phyloP scores from a whole-genome alignment of 2,888 invertebrate species.

The Rhamnusium bicolor region DNA sequence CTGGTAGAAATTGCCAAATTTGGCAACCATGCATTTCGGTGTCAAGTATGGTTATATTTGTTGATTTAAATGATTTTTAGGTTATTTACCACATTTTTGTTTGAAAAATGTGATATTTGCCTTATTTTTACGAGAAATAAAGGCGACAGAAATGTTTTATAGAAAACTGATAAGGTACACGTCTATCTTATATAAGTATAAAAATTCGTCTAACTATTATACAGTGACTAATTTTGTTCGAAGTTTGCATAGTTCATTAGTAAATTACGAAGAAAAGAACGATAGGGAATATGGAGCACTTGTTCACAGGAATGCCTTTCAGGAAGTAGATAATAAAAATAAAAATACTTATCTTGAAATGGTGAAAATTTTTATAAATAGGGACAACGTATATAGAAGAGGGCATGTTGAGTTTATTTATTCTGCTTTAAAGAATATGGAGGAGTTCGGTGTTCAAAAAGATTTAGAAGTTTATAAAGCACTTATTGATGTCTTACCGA shows the following conservation, averaged over 20 bases:
- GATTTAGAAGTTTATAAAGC: constrained; percentile 91
- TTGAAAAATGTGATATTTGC: constrained; percentile 13
- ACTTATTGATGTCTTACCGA: constrained; percentile 88
- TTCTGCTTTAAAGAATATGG: constrained; percentile 89
- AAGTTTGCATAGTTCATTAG: constrained; percentile 36
- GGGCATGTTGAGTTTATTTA: constrained; percentile 97
- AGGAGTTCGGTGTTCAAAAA: constrained; percentile 89
- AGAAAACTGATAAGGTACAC: constrained; percentile 16
- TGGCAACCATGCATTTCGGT: no score
- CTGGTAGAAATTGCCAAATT: no score
- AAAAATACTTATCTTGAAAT: constrained; percentile 82
- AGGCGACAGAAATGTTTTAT: constrained; percentile 18
- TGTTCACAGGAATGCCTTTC: constrained; percentile 72
- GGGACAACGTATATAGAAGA: constrained; percentile 78
- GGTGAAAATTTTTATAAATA: constrained; percentile 81
- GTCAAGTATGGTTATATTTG: background rate
- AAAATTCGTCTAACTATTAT: background rate
- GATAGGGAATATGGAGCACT: constrained; percentile 64
- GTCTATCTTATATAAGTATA: constrained; percentile 3
- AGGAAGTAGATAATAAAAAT: constrained; percentile 73
- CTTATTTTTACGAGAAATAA: background rate
- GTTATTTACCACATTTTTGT: background rate
- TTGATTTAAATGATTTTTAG: background rate
- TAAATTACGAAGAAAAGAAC: constrained; percentile 37
- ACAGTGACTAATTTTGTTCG: constrained; percentile 25